Base-by-base conservation (phyloP, 2,888 invertebrate species). In the Scelioninae gen. 1 region DNA sequence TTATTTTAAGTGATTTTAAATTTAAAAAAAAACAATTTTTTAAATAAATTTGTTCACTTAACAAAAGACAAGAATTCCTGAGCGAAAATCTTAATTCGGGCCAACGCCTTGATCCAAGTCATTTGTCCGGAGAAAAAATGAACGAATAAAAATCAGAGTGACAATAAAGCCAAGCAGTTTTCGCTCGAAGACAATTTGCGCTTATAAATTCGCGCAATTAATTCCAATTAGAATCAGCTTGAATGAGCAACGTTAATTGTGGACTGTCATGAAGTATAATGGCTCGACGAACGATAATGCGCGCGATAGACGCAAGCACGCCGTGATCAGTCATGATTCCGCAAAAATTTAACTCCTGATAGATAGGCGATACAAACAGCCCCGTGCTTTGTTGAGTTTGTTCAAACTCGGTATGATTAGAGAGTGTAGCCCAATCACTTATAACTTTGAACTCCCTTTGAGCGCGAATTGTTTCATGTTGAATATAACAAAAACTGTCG, bases 181-280 rank as follows among this genome's bases (percentile, higher is more conserved):
- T 65, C 40, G 43, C 40, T 49, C 23, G 58, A 15, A 43, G 75
- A 66, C 56, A 45, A 40, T 75, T 65, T 13, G 75, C 34, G 55
- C 75, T 29, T 38, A 49, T 31, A 49, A 75, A 66, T 75, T 65
- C 58, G 66, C 29, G 66, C 75, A 60, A 75, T 75, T 75, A 66
- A 75, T 66, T 65, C 66, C 55, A 66, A 66, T 75, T 75, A 65
- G 51, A 65, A 75, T 49, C 66, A 49, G 66, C 34, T 13, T 34
- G 75, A 66, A 58, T 51, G 75, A 51, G n/a, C 51, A 47, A 49
- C 66, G 49, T 56, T 58, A 75, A 66, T 66, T 75, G 58, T 60
- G 51, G 58, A 56, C 49, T 51, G 75, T 75, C 75, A 51, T 49
- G 49, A 58, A 55, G 43, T 11, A 43, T 58, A 66, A 75, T 66